Percentiles rank a stretch among this genome's conserved stretches.
phyloP scores from a whole-genome alignment of 1,140 invertebrate genomes.

The Penaeus japonicus region DNA sequence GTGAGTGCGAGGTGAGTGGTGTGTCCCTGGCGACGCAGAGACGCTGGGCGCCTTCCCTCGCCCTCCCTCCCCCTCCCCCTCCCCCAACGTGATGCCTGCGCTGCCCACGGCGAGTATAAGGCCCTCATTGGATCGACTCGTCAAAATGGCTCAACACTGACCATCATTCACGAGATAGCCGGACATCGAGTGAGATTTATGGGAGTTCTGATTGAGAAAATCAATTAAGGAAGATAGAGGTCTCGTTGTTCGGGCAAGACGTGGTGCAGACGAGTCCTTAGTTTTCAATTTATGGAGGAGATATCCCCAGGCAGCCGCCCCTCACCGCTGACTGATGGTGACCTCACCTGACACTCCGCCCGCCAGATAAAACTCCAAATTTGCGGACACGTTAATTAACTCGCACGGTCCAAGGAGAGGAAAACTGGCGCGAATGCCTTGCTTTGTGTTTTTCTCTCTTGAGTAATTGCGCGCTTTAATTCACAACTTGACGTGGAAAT shows the following conservation, averaged over 20 bases:
- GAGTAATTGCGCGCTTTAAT: no score
- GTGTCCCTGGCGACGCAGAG: no score
- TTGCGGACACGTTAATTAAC: conserved; percentile 26
- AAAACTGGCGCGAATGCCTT: background rate
- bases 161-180: conserved; percentile 52
- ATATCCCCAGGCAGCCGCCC: conserved; percentile 35
- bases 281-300: conserved; percentile 47
- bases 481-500: no score
- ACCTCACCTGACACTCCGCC: conserved; percentile 33
- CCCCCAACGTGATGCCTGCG: background rate
- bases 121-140: conserved; percentile 22
- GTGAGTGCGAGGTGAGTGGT: no score
- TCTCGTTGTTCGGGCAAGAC: conserved; percentile 29
- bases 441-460: no score
- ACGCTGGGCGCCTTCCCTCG: no score
- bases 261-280: conserved; percentile 29
- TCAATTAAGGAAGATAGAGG: conserved; percentile 50
- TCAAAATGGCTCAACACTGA: conserved; percentile 43
- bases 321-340: conserved; percentile 25
- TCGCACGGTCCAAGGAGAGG: background rate
- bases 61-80: no score
- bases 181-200: conserved; percentile 44
- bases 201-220: conserved; percentile 45
- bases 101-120: background rate
- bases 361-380: conserved; percentile 23